Percentiles rank a stretch among this genome's conserved stretches.
These are phyloP conservation scores for Centroberyx gerrardi DNA, from an alignment of 2,797 vertebrate genomes.

Conservation along the genomic window DNA sequence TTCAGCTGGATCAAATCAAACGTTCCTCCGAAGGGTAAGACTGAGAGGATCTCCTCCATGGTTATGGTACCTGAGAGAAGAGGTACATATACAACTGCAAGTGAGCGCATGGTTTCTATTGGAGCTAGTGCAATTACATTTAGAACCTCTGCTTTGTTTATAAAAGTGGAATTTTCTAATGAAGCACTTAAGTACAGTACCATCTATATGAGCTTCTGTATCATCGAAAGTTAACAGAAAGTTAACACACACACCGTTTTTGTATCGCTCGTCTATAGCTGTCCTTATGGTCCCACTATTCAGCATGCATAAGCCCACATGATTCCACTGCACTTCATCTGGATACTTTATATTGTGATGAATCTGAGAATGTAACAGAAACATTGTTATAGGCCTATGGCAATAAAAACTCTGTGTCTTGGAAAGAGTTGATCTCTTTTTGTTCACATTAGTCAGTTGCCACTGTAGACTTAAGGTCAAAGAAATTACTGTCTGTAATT, in stretches of 20 bases:
- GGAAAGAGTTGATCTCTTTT: not conserved
- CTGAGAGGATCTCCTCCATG: slow-evolving; percentile 89
- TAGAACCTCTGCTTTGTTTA: not conserved
- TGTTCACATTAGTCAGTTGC: not conserved
- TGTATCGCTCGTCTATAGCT: slow-evolving; percentile 87
- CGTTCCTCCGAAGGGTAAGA: slow-evolving; percentile 92
- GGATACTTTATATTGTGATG: slow-evolving; percentile 86
- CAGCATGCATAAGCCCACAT: slow-evolving; percentile 90
- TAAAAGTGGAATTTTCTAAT: not conserved
- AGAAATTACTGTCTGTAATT: not conserved
- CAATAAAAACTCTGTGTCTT: not conserved
- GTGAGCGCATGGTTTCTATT: no score
- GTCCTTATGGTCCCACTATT: slow-evolving; percentile 90
- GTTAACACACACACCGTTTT: slow-evolving; percentile 83
- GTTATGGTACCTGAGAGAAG: slow-evolving; percentile 87
- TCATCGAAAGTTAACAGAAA: no score
- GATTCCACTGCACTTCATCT: slow-evolving; percentile 88
- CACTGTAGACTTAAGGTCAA: not conserved
- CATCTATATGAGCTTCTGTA: no score
- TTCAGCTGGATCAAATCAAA: slow-evolving; percentile 89
- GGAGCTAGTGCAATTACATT: not conserved
- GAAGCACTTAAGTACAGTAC: not conserved
- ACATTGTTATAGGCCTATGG: not conserved
- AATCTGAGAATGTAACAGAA: slow-evolving; percentile 80
- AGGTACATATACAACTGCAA: not conserved